Conservation (phyloP, 1,140 invertebrate species). For the Hyles vespertilio region DNA sequence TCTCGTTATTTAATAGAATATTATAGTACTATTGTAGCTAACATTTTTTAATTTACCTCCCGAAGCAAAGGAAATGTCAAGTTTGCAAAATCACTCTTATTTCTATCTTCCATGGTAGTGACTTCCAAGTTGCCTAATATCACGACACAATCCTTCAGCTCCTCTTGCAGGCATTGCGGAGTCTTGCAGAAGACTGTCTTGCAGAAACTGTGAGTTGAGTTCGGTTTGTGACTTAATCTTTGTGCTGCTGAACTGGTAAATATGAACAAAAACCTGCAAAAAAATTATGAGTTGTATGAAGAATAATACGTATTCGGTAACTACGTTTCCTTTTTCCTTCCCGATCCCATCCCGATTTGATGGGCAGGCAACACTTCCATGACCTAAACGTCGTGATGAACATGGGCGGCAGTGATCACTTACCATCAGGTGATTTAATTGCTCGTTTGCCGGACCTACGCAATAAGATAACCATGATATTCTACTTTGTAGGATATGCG, state of each 20-base stretch:
- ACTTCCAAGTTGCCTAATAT: conserved; percentile 90
- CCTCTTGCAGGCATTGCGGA: conserved; percentile 12
- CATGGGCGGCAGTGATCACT: too few species aligned
- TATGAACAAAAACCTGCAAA: conserved; percentile 8
- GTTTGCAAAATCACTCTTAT: conserved; percentile 67
- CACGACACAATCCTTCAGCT: conserved; percentile 83
- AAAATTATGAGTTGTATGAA: neutral
- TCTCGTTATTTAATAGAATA: too few species aligned
- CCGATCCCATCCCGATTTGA: too few species aligned
- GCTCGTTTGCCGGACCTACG: too few species aligned
- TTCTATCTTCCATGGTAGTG: conserved; percentile 79
- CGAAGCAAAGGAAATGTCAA: conserved; percentile 80
- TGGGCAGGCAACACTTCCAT: too few species aligned
- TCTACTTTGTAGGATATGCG: too few species aligned
- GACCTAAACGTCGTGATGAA: too few species aligned
- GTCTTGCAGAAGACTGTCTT: neutral
- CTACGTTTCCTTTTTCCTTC: too few species aligned
- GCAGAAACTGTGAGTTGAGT: neutral
- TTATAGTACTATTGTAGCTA: too few species aligned
- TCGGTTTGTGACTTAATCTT: conserved; percentile 9
- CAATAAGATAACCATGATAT: too few species aligned
- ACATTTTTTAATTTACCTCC: conserved; percentile 30
- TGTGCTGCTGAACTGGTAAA: conserved; percentile 6
- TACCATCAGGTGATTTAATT: too few species aligned
- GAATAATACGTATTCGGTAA: too few species aligned